phyloP scores from a whole-genome alignment of 2,888 invertebrate genomes.

The Myopa testacea region DNA sequence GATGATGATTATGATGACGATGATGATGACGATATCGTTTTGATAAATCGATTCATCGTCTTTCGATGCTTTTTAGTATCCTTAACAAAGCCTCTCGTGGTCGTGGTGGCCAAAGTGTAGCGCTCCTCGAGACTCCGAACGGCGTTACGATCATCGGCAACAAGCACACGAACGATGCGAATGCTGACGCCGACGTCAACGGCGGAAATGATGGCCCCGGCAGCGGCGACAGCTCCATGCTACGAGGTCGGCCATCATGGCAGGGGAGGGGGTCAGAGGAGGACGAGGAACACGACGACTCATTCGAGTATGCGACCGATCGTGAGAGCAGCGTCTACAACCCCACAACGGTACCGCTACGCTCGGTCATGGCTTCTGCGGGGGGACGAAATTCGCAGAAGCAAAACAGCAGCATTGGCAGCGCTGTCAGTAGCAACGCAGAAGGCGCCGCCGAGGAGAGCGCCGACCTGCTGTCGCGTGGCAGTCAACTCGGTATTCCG shows the following conservation, averaged over 20 bases:
- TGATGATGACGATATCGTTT: constrained; percentile 20
- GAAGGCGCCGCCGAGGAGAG: constrained; percentile 23
- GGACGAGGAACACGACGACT: constrained; percentile 61
- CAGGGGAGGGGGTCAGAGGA: constrained; percentile 38
- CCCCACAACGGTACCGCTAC: constrained; percentile 63
- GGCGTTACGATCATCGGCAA: constrained; percentile 62
- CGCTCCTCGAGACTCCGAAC: constrained; percentile 64
- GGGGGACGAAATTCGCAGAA: constrained; percentile 58
- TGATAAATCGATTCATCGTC: no score
- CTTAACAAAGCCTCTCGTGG: constrained; percentile 35
- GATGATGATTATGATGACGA: neutral
- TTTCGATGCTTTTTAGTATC: neutral
- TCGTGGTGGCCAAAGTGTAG: constrained; percentile 64
- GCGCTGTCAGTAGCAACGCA: neutral
- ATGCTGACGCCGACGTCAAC: constrained; percentile 20
- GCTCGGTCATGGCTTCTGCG: constrained; percentile 58
- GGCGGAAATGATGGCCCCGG: constrained; percentile 15
- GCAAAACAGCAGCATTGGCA: constrained; percentile 33
- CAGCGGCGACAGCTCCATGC: no score
- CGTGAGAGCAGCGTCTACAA: constrained; percentile 66
- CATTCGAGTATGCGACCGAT: constrained; percentile 65
- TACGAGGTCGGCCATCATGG: no score
- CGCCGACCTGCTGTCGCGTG: constrained; percentile 60
- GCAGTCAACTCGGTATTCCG: constrained; percentile 65
- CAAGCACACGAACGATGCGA: constrained; percentile 41